Conservation (phyloP, 1,140 invertebrate species). For the Antheraea pernyi region DNA sequence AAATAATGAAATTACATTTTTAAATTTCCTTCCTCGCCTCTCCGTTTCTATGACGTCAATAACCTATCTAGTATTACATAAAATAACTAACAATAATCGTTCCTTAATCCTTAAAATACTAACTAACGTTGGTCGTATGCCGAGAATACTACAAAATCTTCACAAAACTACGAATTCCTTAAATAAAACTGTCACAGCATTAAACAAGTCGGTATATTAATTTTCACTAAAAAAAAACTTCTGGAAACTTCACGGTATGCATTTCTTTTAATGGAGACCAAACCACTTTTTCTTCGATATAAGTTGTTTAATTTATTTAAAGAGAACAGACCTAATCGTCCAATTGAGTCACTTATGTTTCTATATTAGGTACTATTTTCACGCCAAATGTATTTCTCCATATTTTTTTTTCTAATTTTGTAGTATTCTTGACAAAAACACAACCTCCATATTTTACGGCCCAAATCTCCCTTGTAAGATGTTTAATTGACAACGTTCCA, state of each 20-base stretch:
- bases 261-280: too few species aligned
- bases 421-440: background rate
- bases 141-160: slow-evolving; percentile 24
- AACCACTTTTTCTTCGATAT: too few species aligned
- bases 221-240: too few species aligned
- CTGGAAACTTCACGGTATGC: too few species aligned
- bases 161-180: background rate
- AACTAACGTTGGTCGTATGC: slow-evolving; percentile 26
- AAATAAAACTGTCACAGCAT: too few species aligned
- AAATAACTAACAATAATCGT: slow-evolving; percentile 37
- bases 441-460: background rate
- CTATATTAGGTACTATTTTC: too few species aligned
- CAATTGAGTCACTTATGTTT: too few species aligned
- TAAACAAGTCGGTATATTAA: too few species aligned
- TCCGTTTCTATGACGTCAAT: background rate
- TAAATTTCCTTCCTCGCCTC: slow-evolving; percentile 24
- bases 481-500: slow-evolving; percentile 1
- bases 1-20: slow-evolving; percentile 30
- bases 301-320: too few species aligned
- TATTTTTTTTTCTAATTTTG: background rate
- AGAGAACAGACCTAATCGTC: too few species aligned
- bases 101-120: slow-evolving; percentile 27
- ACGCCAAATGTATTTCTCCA: too few species aligned
- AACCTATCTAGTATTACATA: slow-evolving; percentile 36
- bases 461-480: background rate